Percentiles rank a stretch among this genome's conserved stretches.
Evolutionary conservation across 1,140 invertebrate species (phyloP).

Genomic region (Drosophila bocqueti): DNA sequence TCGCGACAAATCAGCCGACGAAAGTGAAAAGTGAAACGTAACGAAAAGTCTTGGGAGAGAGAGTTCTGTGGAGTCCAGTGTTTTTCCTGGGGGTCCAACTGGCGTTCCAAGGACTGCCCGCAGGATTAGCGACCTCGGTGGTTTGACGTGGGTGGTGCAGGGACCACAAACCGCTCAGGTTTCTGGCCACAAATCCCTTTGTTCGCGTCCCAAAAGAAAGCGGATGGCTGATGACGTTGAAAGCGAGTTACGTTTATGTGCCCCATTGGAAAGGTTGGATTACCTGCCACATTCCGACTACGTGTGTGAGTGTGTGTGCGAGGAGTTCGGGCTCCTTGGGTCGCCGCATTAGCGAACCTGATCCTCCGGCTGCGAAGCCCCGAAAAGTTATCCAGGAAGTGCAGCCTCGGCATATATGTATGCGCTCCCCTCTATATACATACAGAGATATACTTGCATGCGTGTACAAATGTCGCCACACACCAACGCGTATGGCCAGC

Average conservation of each 20-base stretch:
- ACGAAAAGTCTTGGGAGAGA: slow-evolving; percentile 45
- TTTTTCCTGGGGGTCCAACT: slow-evolving; percentile 11
- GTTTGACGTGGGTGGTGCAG: neutral
- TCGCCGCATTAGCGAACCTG: neutral
- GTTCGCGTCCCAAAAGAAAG: slow-evolving; percentile 74
- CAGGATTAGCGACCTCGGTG: neutral
- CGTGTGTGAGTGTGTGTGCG: slow-evolving; percentile 12
- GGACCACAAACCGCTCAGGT: neutral
- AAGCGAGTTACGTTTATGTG: slow-evolving; percentile 65
- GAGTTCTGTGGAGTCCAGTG: slow-evolving; percentile 38
- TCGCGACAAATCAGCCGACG: slow-evolving; percentile 1
- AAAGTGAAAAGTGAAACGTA: slow-evolving; percentile 78
- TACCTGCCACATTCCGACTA: slow-evolving; percentile 14
- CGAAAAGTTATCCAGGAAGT: slow-evolving; percentile 42
- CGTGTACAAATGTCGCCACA: slow-evolving; percentile 53
- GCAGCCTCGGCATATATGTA: slow-evolving; percentile 24
- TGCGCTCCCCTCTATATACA: slow-evolving; percentile 27
- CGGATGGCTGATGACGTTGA: slow-evolving; percentile 74
- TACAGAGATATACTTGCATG: slow-evolving; percentile 35
- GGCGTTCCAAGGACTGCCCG: slow-evolving; percentile 29
- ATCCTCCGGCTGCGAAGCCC: slow-evolving; percentile 9
- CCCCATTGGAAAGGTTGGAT: slow-evolving; percentile 32
- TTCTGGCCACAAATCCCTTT: slow-evolving; percentile 43
- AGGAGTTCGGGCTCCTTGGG: slow-evolving; percentile 1
- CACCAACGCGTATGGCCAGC: slow-evolving; percentile 26